phyloP scores from a whole-genome alignment of 2,113 vertebrate genomes.

The Crotalus viridis region DNA sequence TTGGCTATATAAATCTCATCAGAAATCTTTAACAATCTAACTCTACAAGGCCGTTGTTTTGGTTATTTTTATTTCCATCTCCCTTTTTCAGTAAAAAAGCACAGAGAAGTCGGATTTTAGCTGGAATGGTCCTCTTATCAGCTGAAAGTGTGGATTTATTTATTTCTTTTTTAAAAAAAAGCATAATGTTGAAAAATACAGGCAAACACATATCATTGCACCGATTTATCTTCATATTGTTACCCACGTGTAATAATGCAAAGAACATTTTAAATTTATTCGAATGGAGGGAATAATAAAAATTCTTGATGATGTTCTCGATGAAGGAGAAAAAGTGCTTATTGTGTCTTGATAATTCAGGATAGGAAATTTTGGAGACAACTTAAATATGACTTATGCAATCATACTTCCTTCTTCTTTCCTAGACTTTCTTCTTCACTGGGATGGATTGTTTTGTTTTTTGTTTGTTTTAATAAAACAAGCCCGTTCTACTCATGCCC shows the following conservation, averaged over 20 bases:
- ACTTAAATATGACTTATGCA: background rate
- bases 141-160: conserved; percentile 44
- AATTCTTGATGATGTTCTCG: conserved; percentile 37
- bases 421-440: background rate
- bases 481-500: background rate
- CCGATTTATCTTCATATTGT: conserved; percentile 53
- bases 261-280: conserved; percentile 31
- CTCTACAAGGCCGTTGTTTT: conserved; percentile 64
- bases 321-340: conserved; percentile 53
- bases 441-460: background rate
- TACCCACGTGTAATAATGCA: conserved; percentile 19
- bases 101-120: conserved; percentile 51
- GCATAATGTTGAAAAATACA: conserved; percentile 53
- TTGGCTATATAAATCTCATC: conserved; percentile 71
- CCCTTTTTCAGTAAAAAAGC: conserved; percentile 51
- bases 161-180: background rate
- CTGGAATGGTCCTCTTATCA: conserved; percentile 51
- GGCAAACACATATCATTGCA: background rate
- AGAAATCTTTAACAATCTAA: conserved; percentile 69
- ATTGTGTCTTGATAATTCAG: conserved; percentile 46
- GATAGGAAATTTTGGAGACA: conserved; percentile 39
- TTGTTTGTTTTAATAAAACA: background rate
- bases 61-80: conserved; percentile 24
- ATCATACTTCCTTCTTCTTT: background rate
- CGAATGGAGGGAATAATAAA: conserved; percentile 44